A percentile compares a stretch with the other conserved stretches of the same genome.
Conservation (phyloP, 2,888 invertebrate species). For the Aspidiotus rigidus region DNA sequence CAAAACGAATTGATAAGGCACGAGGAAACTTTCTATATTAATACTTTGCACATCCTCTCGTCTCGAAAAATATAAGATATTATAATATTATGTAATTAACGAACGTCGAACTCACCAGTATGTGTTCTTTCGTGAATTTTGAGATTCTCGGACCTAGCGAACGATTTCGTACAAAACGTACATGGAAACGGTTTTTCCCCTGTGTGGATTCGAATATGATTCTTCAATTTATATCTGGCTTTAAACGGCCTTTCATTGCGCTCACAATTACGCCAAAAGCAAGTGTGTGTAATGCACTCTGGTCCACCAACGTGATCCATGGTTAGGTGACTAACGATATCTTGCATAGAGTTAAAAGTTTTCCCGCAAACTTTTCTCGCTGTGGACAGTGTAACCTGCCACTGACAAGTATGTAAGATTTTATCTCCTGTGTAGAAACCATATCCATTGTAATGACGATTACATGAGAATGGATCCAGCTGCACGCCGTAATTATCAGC, state of each 20-base stretch:
- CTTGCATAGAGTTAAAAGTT: constrained; percentile 86
- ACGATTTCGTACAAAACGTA: constrained; percentile 95
- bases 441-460: constrained; percentile 84
- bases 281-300: constrained; percentile 94
- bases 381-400: constrained; percentile 74
- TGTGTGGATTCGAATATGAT: constrained; percentile 97
- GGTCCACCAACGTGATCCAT: constrained; percentile 98
- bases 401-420: constrained; percentile 84
- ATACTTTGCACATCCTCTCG: too few relatives aligned
- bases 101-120: constrained; percentile 71
- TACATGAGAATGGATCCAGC: constrained; percentile 43
- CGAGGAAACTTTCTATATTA: too few relatives aligned
- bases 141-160: constrained; percentile 95
- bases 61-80: neutral
- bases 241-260: constrained; percentile 93
- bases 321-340: constrained; percentile 92
- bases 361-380: constrained; percentile 82
- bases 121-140: constrained; percentile 99
- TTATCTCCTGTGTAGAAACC: too few relatives aligned
- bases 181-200: constrained; percentile 99
- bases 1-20: too few relatives aligned
- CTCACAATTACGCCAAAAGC: constrained; percentile 94
- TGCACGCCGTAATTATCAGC: constrained; percentile 8
- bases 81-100: neutral
- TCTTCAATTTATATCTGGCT: constrained; percentile 99